Evolutionary conservation across 2,113 vertebrate genomes (phyloP).

Genomic region (Bostrychus sinensis): DNA sequence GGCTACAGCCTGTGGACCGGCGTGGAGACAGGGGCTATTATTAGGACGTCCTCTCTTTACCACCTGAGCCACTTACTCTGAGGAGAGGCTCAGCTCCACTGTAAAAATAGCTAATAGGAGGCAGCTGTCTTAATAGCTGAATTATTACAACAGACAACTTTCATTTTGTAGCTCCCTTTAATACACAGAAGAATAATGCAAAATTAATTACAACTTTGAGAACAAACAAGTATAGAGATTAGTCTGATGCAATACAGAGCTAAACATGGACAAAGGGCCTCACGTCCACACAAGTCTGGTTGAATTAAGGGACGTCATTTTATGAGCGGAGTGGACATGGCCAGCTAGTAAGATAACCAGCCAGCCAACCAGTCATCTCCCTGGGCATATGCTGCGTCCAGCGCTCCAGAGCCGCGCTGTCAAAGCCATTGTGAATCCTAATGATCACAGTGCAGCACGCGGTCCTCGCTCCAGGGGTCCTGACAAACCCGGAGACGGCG

Average conservation of each 20-base stretch:
- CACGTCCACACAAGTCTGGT: slow-evolving; percentile 14
- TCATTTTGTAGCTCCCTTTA: slow-evolving; percentile 24
- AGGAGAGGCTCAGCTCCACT: slow-evolving; percentile 20
- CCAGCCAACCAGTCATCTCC: slow-evolving; percentile 61
- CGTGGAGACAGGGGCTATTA: slow-evolving; percentile 73
- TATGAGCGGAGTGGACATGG: slow-evolving; percentile 29
- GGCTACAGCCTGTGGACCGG: slow-evolving; percentile 73
- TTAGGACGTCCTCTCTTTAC: slow-evolving; percentile 71
- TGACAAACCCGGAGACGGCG: slow-evolving; percentile 76
- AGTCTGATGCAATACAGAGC: slow-evolving; percentile 21
- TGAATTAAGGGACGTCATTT: slow-evolving; percentile 49
- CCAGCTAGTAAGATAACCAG: slow-evolving; percentile 51
- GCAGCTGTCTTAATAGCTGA: slow-evolving; percentile 8
- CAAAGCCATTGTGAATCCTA: slow-evolving; percentile 75
- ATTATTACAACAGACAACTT: slow-evolving; percentile 21
- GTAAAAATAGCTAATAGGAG: slow-evolving; percentile 9
- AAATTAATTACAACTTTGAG: slow-evolving; percentile 56
- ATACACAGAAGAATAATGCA: slow-evolving; percentile 38
- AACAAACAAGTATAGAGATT: slow-evolving; percentile 53
- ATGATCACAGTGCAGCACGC: slow-evolving; percentile 68
- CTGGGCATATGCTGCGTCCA: slow-evolving; percentile 69
- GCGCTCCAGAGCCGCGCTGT: slow-evolving; percentile 62
- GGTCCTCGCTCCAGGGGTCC: slow-evolving; percentile 70
- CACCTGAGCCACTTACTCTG: slow-evolving; percentile 72
- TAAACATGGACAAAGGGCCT: slow-evolving; percentile 12